A percentile compares a stretch with the other conserved stretches of the same genome.
Conservation (phyloP, 2,888 invertebrate genomes). For the Andrena praecox region DNA sequence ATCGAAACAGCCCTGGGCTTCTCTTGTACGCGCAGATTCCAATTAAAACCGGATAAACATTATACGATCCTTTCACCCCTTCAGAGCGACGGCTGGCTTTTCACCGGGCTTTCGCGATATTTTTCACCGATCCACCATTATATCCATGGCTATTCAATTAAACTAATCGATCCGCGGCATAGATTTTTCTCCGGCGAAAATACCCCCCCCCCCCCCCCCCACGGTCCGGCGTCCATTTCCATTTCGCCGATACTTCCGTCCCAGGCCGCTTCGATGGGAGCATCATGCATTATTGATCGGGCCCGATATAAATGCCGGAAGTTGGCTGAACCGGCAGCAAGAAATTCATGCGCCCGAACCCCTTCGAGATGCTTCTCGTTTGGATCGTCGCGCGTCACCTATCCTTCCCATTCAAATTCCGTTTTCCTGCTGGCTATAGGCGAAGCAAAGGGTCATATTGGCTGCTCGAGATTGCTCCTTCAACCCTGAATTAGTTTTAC, state of each 20-base stretch:
- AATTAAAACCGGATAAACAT: slow-evolving; percentile 62
- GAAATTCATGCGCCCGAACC: slow-evolving; percentile 52
- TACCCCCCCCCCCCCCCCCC: no score
- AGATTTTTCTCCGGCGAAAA: slow-evolving; percentile 5
- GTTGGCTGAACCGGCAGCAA: slow-evolving; percentile 34
- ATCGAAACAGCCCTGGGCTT: slow-evolving; percentile 1
- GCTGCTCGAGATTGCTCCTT: no score
- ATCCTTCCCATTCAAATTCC: no score
- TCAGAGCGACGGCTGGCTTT: neutral
- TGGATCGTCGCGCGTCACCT: neutral
- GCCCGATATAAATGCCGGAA: slow-evolving; percentile 48
- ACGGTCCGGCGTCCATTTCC: slow-evolving; percentile 39
- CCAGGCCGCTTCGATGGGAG: slow-evolving; percentile 17
- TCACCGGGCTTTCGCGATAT: slow-evolving; percentile 25
- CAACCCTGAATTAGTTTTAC: no score
- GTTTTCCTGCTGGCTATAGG: no score
- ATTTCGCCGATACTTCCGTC: slow-evolving; percentile 39
- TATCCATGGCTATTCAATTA: slow-evolving; percentile 55
- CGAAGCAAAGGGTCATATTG: no score
- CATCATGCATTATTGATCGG: slow-evolving; percentile 57
- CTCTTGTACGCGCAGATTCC: slow-evolving; percentile 47
- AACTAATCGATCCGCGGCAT: slow-evolving; percentile 54
- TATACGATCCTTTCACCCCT: slow-evolving; percentile 47
- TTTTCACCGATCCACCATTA: slow-evolving; percentile 40
- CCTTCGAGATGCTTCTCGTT: slow-evolving; percentile 28